These are phyloP conservation scores for Drosophila nebulosa DNA, from an alignment of 1,140 invertebrate species.

Conservation along the genomic window DNA sequence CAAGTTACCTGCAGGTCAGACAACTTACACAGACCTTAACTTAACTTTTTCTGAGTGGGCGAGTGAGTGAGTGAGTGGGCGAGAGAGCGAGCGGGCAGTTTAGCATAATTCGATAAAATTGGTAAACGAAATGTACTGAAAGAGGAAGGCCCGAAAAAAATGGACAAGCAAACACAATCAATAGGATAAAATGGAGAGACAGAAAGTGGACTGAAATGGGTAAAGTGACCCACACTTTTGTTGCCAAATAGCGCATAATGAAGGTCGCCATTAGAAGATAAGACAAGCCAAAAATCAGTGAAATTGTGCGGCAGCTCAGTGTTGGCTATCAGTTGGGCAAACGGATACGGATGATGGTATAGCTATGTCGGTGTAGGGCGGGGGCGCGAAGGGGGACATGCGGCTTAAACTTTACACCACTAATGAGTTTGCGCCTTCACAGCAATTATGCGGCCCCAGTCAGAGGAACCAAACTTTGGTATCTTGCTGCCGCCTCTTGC, in stretches of 20 bases:
- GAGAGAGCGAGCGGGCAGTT: slow-evolving; percentile 20
- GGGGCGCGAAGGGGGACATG: not conserved
- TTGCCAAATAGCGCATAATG: slow-evolving; percentile 65
- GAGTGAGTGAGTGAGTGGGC: not conserved
- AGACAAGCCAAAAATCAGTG: slow-evolving; percentile 44
- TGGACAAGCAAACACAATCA: slow-evolving; percentile 50
- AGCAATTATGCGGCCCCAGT: slow-evolving; percentile 60
- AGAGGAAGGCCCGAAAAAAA: slow-evolving; percentile 22
- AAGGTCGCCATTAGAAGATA: slow-evolving; percentile 72
- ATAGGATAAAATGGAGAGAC: slow-evolving; percentile 1
- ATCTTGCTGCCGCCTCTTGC: slow-evolving; percentile 49
- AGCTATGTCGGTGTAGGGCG: not conserved
- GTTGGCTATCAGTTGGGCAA: slow-evolving; percentile 33
- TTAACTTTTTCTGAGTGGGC: not conserved
- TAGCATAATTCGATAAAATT: slow-evolving; percentile 77
- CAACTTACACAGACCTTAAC: slow-evolving; percentile 24
- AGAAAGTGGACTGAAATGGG: not conserved
- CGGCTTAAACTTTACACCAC: slow-evolving; percentile 54
- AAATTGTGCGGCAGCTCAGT: slow-evolving; percentile 58
- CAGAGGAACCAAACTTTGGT: slow-evolving; percentile 48
- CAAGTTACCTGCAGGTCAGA: slow-evolving; percentile 40
- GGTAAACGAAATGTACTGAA: slow-evolving; percentile 40
- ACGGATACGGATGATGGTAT: not conserved
- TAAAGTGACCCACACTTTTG: slow-evolving; percentile 36
- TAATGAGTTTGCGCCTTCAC: slow-evolving; percentile 66